Evolutionary conservation across 2,888 invertebrate species (phyloP).

Genomic region (Agonum fuliginosum): DNA sequence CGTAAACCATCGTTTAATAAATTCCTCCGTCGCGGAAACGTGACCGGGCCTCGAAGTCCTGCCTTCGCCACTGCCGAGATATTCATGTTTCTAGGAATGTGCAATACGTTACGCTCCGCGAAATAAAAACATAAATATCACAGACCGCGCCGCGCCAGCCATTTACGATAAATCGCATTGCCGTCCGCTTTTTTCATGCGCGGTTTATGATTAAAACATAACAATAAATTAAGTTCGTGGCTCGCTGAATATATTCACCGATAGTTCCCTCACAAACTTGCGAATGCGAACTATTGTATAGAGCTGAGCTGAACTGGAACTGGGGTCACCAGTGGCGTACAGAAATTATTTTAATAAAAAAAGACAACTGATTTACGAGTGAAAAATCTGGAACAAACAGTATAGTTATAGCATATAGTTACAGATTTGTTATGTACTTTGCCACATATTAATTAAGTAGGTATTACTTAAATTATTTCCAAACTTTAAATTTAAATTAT

Average conservation of each 20-base stretch:
- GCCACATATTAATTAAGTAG: too few relatives aligned
- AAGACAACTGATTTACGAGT: slow-evolving; percentile 4
- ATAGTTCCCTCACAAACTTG: slow-evolving; percentile 48
- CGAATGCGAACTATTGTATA: slow-evolving; percentile 43
- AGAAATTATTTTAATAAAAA: slow-evolving; percentile 29
- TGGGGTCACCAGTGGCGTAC: slow-evolving; percentile 18
- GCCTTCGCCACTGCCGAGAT: slow-evolving; percentile 21
- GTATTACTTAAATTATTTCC: too few relatives aligned
- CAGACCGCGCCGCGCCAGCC: slow-evolving; percentile 41
- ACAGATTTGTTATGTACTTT: too few relatives aligned
- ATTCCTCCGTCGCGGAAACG: slow-evolving; percentile 52
- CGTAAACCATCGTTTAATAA: slow-evolving; percentile 49
- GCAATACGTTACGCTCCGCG: slow-evolving; percentile 57
- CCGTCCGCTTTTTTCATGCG: slow-evolving; percentile 51
- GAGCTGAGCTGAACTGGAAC: not conserved
- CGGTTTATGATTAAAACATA: slow-evolving; percentile 60
- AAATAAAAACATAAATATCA: slow-evolving; percentile 60
- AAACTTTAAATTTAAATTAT: too few relatives aligned
- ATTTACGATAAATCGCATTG: slow-evolving; percentile 54
- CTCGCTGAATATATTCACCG: slow-evolving; percentile 49
- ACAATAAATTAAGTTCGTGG: slow-evolving; percentile 58
- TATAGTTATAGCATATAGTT: too few relatives aligned
- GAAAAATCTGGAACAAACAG: not conserved
- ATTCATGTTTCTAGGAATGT: slow-evolving; percentile 60
- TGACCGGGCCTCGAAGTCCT: slow-evolving; percentile 44